Conservation (phyloP, 2,797 vertebrate species). For the Paratrypauchen microcephalus region DNA sequence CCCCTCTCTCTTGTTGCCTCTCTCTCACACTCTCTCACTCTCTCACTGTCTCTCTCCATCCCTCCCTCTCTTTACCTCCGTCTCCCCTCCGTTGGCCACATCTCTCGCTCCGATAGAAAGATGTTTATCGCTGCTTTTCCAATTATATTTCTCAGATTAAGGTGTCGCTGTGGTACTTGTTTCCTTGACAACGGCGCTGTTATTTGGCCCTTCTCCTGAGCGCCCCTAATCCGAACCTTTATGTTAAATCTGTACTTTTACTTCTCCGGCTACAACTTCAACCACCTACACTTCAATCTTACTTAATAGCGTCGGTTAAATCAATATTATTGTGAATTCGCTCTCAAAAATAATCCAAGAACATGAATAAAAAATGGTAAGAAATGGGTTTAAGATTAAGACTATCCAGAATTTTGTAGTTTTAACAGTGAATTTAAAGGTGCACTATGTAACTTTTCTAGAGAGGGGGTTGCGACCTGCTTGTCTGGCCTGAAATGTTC, state of each 20-base stretch:
- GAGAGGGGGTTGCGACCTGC: no score
- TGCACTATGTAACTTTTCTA: no score
- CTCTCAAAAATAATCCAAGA: not conserved
- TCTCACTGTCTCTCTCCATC: no score
- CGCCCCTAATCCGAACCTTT: conserved; percentile 66
- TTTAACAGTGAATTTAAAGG: not conserved
- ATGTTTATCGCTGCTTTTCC: conserved; percentile 75
- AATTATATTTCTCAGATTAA: conserved; percentile 79
- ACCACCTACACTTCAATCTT: conserved; percentile 47
- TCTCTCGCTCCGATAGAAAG: conserved; percentile 65
- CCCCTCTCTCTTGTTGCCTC: no score
- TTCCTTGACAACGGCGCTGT: conserved; percentile 77
- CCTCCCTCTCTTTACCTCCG: not conserved
- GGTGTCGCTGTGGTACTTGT: conserved; percentile 71
- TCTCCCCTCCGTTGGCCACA: conserved; percentile 42
- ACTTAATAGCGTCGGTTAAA: not conserved
- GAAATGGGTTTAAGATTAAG: not conserved
- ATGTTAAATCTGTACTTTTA: conserved; percentile 65
- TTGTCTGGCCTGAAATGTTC: no score
- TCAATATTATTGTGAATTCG: not conserved
- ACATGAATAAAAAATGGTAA: not conserved
- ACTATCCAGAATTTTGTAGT: not conserved
- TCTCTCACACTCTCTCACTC: no score
- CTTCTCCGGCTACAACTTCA: conserved; percentile 39
- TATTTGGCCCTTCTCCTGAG: conserved; percentile 65